phyloP scores from a whole-genome alignment of 1,140 invertebrate species.

The Glossosoma conforme region DNA sequence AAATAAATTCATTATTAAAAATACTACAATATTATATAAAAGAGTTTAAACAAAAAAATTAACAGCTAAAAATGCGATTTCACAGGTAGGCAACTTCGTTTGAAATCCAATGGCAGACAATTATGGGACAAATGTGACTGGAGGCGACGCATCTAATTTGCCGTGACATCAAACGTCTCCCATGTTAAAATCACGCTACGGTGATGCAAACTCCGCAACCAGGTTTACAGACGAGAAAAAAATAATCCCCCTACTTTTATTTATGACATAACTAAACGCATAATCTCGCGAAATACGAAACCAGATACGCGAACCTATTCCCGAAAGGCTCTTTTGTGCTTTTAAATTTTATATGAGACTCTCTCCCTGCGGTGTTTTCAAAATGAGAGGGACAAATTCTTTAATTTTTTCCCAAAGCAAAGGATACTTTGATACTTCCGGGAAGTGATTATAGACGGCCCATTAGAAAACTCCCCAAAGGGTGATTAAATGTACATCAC shows the following conservation, averaged over 20 bases:
- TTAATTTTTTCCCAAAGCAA: background rate
- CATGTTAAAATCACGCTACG: constrained; percentile 27
- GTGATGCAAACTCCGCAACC: background rate
- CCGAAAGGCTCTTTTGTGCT: constrained; percentile 24
- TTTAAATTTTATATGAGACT: too few relatives aligned
- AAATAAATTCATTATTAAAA: too few relatives aligned
- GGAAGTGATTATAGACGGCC: constrained; percentile 11
- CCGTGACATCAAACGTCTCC: constrained; percentile 27
- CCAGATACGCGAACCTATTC: constrained; percentile 28
- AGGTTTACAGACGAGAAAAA: constrained; percentile 6
- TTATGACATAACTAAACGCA: constrained; percentile 31
- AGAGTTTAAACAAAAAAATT: too few relatives aligned
- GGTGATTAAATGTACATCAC: constrained; percentile 18
- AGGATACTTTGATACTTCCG: too few relatives aligned
- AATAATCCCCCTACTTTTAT: constrained; percentile 22
- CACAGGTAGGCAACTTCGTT: too few relatives aligned
- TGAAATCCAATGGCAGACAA: too few relatives aligned
- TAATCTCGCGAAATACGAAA: constrained; percentile 30
- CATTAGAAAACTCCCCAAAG: constrained; percentile 13
- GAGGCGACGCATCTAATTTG: constrained; percentile 27
- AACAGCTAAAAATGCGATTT: too few relatives aligned
- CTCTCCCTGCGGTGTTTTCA: constrained; percentile 3
- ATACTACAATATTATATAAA: too few relatives aligned
- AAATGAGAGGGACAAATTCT: constrained; percentile 1
- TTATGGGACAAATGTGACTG: constrained; percentile 8